phyloP scores from a whole-genome alignment of 1,140 invertebrate genomes.

The Carposina sasakii region DNA sequence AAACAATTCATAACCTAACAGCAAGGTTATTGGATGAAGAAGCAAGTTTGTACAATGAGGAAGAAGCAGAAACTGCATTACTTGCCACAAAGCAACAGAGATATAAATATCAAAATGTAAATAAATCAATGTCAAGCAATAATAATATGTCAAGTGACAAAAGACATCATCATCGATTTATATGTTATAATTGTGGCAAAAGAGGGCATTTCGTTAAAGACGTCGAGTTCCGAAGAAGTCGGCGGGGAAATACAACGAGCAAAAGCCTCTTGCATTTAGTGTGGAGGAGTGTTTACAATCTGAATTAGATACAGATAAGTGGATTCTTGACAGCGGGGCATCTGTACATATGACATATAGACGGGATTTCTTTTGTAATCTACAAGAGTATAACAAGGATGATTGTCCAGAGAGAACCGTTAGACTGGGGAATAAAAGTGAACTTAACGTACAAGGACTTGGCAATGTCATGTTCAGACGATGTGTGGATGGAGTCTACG shows the following conservation, averaged over 20 bases:
- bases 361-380: conserved; percentile 25
- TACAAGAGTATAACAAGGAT: conserved; percentile 21
- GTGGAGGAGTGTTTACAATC: conserved; percentile 16
- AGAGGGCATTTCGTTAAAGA: conserved; percentile 23
- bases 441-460: conserved; percentile 15
- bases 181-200: conserved; percentile 26
- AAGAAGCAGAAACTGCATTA: conserved; percentile 21
- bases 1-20: conserved; percentile 38
- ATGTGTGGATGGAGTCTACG: conserved; percentile 33
- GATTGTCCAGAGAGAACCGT: conserved; percentile 23
- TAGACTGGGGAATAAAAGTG: conserved; percentile 26
- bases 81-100: no score
- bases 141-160: background rate
- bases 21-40: conserved; percentile 34
- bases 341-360: conserved; percentile 38
- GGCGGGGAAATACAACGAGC: conserved; percentile 14
- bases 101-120: no score
- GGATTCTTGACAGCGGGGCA: conserved; percentile 47
- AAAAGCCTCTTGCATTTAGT: conserved; percentile 22
- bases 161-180: conserved; percentile 7
- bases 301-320: conserved; percentile 21
- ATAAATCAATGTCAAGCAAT: background rate
- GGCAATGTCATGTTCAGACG: conserved; percentile 25
- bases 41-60: conserved; percentile 15
- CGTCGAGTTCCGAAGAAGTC: conserved; percentile 23